These are phyloP conservation scores for Xylophagus ater DNA, from an alignment of 2,888 invertebrate species.

Conservation along the genomic window DNA sequence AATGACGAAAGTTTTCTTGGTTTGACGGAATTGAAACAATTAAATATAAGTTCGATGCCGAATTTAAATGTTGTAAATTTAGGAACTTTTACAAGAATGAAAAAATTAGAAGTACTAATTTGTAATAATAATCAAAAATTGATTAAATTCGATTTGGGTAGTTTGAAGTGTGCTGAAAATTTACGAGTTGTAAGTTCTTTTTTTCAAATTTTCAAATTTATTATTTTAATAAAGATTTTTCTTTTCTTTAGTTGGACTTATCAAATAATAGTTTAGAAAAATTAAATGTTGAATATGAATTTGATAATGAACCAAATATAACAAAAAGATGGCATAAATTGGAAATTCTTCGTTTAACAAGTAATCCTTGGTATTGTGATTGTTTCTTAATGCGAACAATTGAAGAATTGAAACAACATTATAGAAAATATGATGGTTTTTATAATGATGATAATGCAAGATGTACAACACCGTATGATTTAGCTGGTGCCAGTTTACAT, in stretches of 20 bases:
- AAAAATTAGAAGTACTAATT: slow-evolving; percentile 34
- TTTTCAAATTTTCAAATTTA: not conserved
- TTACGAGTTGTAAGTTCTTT: slow-evolving; percentile 26
- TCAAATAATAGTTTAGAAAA: slow-evolving; percentile 50
- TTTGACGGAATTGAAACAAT: slow-evolving; percentile 42
- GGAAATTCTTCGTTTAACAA: slow-evolving; percentile 45
- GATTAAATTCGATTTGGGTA: slow-evolving; percentile 47
- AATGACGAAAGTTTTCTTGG: slow-evolving; percentile 49
- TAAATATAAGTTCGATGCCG: slow-evolving; percentile 51
- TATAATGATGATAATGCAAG: slow-evolving; percentile 22
- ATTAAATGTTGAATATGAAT: slow-evolving; percentile 20
- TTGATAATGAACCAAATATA: slow-evolving; percentile 13
- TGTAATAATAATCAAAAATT: slow-evolving; percentile 45
- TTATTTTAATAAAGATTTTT: not conserved
- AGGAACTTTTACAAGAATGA: slow-evolving; percentile 44
- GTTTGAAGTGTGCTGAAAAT: slow-evolving; percentile 30
- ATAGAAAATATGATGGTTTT: not conserved
- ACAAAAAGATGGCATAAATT: slow-evolving; percentile 36
- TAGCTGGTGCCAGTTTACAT: slow-evolving; percentile 28
- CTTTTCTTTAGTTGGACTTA: slow-evolving; percentile 45
- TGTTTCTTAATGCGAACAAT: slow-evolving; percentile 40
- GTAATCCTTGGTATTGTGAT: slow-evolving; percentile 56
- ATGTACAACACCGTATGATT: slow-evolving; percentile 32
- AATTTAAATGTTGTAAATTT: slow-evolving; percentile 45
- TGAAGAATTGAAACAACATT: slow-evolving; percentile 17